These are phyloP conservation scores for Xenopus laevis DNA, from an alignment of 2,113 vertebrate genomes.

Conservation along the genomic window DNA sequence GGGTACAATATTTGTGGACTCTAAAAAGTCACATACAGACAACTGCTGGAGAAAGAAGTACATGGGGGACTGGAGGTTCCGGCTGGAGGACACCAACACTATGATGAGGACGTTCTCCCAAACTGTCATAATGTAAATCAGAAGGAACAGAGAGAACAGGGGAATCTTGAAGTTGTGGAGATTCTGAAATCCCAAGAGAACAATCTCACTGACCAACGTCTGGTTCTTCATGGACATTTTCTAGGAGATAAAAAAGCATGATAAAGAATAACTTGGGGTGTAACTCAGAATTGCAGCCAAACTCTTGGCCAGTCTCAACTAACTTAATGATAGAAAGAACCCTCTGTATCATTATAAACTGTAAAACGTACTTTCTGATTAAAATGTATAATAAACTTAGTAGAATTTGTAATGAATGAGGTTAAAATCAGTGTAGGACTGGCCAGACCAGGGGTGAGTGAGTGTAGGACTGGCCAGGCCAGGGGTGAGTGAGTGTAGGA, in stretches of 20 bases:
- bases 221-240: slow-evolving; percentile 1
- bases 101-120: slow-evolving; percentile 23
- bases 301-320: no score
- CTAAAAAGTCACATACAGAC: slow-evolving; percentile 1
- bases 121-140: slow-evolving; percentile 6
- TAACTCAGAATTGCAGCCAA: no score
- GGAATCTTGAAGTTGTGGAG: neutral
- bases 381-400: no score
- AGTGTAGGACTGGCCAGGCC: no score
- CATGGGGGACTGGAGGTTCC: slow-evolving; percentile 2
- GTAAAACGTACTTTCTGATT: no score
- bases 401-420: no score
- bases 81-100: neutral
- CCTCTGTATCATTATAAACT: no score
- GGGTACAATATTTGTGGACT: slow-evolving; percentile 36
- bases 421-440: no score
- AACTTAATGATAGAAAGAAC: no score
- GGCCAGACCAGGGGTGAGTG: no score
- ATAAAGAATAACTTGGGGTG: no score
- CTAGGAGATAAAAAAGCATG: neutral
- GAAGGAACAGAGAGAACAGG: neutral
- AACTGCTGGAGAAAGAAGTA: neutral
- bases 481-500: no score
- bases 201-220: slow-evolving; percentile 4
- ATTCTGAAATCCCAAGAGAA: slow-evolving; percentile 30